Evolutionary conservation across 1,140 invertebrate species (phyloP), one percentile per base, ranked within the genome.

Genomic region (Pogonomyrmex barbatus): DNA sequence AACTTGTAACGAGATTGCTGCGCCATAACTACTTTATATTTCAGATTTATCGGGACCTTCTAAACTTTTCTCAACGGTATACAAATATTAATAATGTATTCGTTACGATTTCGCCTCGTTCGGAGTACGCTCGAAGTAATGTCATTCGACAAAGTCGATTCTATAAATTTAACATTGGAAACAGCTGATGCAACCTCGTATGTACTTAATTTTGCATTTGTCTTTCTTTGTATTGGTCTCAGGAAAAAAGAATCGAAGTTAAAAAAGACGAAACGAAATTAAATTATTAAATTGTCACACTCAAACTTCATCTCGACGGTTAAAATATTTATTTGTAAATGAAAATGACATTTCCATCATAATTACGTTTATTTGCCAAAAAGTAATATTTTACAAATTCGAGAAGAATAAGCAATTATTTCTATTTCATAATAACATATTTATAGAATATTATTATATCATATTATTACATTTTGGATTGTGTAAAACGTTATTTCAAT

Each of bases 81-180:
- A 17, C 70, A 58, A 81, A 81, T 81, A 70, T 70, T 70, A 81
- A 70, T 81, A 81, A 81, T 9, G 5, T 9, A n/a, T 70, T 81
- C 10, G 4, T n/a, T 45, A 45, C 9, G 17, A 78, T 78, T 60
- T 36, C 2, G 12, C 42, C 58, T 56, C 24, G 24, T 33, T 36
- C 9, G 39, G 0, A 42, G 30, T 39, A n/a, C 33, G n/a, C 24
- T 67, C 9, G 12, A 52, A 36, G 2, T 39, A 14, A 39, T 14
- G 3, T 36, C 45, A 5, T 36, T 78, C n/a, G 30, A 4, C 6
- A 52, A 63, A 63, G 14, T 79, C 36, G 4, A 67, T 39, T 79
- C 30, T 42, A 0, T 30, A 68, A 68, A 68, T 30, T 24, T 45
- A 70, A 56, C 36, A 17, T 17, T 54, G 9, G 2, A 56, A 67